phyloP scores from a whole-genome alignment of 1,140 invertebrate species.

The Bradysia coprophila region DNA sequence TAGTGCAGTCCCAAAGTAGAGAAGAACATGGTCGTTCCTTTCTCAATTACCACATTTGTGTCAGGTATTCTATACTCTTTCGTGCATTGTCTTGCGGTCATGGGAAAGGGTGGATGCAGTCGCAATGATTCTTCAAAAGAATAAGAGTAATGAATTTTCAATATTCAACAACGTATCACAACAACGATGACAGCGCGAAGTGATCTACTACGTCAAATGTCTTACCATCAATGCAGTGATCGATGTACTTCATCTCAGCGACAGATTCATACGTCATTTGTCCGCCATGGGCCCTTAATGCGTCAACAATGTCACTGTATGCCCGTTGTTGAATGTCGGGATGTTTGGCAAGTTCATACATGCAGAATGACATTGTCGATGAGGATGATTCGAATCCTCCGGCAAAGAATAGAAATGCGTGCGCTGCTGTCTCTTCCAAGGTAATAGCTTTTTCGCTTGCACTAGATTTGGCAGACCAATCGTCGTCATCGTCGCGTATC shows the following conservation, averaged over 20 bases:
- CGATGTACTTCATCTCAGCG: slow-evolving; percentile 27
- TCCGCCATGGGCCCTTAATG: slow-evolving; percentile 16
- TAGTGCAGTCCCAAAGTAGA: slow-evolving; percentile 33
- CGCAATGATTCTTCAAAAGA: slow-evolving; percentile 24
- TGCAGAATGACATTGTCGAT: slow-evolving; percentile 19
- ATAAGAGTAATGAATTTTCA: neutral
- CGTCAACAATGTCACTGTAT: slow-evolving; percentile 21
- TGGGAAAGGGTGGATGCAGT: slow-evolving; percentile 30
- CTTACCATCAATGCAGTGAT: slow-evolving; percentile 24
- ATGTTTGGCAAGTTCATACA: slow-evolving; percentile 30
- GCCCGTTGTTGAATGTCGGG: slow-evolving; percentile 26
- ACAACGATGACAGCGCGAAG: neutral
- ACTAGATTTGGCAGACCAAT: neutral
- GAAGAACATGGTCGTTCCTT: slow-evolving; percentile 22
- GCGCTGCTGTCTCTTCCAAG: neutral
- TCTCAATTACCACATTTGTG: slow-evolving; percentile 22
- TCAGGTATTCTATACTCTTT: slow-evolving; percentile 23
- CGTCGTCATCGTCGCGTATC: slow-evolving; percentile 10
- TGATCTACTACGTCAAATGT: neutral
- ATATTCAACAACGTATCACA: neutral
- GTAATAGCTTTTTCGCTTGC: slow-evolving; percentile 1
- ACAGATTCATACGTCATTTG: slow-evolving; percentile 26
- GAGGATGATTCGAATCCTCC: slow-evolving; percentile 20
- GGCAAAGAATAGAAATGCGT: slow-evolving; percentile 7
- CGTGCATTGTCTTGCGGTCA: slow-evolving; percentile 17